Evolutionary conservation across 2,888 invertebrate species (phyloP).

Genomic region (Drosophila paranaensis): DNA sequence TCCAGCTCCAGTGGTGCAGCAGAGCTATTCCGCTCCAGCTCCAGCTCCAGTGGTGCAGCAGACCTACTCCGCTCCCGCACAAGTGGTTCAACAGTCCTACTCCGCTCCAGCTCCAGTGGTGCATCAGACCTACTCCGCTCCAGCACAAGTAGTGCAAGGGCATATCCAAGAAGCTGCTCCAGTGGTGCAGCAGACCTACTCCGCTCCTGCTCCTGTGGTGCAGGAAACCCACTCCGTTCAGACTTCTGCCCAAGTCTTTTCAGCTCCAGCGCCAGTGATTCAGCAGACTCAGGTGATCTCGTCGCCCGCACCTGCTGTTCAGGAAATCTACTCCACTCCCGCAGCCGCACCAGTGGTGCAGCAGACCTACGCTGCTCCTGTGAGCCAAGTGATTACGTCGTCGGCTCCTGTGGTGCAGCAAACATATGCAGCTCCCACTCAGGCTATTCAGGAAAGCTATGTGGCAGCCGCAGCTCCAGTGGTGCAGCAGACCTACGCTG

Average conservation of each 20-base stretch:
- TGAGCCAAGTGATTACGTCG: background rate
- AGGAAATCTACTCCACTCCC: slow-evolving; percentile 27
- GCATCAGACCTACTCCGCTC: slow-evolving; percentile 27
- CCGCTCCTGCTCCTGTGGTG: slow-evolving; percentile 38
- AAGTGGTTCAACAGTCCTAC: slow-evolving; percentile 10
- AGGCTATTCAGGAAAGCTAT: slow-evolving; percentile 4
- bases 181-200: slow-evolving; percentile 18
- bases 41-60: slow-evolving; percentile 11
- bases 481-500: slow-evolving; percentile 5
- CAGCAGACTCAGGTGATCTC: slow-evolving; percentile 9
- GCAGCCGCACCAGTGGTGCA: slow-evolving; percentile 1
- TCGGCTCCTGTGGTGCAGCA: slow-evolving; percentile 4
- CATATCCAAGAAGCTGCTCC: background rate
- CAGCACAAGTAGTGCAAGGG: slow-evolving; percentile 27
- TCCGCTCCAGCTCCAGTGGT: slow-evolving; percentile 1
- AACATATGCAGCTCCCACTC: slow-evolving; percentile 2
- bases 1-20: slow-evolving; percentile 3
- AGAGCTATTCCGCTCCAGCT: background rate
- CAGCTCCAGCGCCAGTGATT: slow-evolving; percentile 20
- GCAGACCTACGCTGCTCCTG: slow-evolving; percentile 6
- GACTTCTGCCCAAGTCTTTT: background rate
- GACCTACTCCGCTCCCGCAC: slow-evolving; percentile 28
- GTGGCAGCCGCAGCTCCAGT: background rate
- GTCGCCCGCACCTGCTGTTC: slow-evolving; percentile 29
- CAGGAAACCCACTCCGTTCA: slow-evolving; percentile 25